Conservation (phyloP, 2,113 vertebrate species). For the Chroicocephalus ridibundus region DNA sequence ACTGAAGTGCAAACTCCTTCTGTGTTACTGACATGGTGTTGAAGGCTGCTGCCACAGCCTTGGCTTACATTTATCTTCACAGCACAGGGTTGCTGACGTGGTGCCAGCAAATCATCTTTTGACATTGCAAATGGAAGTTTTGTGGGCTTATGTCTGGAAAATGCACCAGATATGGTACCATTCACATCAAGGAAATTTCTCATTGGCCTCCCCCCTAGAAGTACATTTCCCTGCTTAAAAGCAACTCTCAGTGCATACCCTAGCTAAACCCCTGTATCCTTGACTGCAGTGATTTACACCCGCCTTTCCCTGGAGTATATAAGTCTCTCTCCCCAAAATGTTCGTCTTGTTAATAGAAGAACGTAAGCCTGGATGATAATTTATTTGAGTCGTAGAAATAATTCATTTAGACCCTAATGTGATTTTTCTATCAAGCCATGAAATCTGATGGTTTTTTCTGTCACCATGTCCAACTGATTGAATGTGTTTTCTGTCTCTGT, state of each 20-base stretch:
- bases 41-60: not conserved
- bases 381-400: constrained; percentile 65
- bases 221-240: not conserved
- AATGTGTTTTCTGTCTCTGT: constrained; percentile 39
- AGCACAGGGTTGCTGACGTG: not conserved
- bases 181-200: constrained; percentile 22
- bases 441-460: constrained; percentile 52
- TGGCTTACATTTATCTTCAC: not conserved
- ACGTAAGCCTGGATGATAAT: constrained; percentile 49
- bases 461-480: constrained; percentile 41
- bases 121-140: not conserved
- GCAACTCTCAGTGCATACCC: not conserved
- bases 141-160: not conserved
- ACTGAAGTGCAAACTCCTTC: not conserved
- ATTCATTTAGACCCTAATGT: constrained; percentile 58
- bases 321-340: not conserved
- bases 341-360: constrained; percentile 32
- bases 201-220: not conserved
- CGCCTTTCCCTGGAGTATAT: not conserved
- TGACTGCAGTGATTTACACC: constrained; percentile 15
- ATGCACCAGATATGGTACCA: not conserved
- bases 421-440: constrained; percentile 69
- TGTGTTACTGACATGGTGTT: not conserved
- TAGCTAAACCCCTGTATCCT: not conserved
- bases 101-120: constrained; percentile 32